Base-by-base conservation (phyloP, 2,113 vertebrate genomes). In the Myotis brandtii region DNA sequence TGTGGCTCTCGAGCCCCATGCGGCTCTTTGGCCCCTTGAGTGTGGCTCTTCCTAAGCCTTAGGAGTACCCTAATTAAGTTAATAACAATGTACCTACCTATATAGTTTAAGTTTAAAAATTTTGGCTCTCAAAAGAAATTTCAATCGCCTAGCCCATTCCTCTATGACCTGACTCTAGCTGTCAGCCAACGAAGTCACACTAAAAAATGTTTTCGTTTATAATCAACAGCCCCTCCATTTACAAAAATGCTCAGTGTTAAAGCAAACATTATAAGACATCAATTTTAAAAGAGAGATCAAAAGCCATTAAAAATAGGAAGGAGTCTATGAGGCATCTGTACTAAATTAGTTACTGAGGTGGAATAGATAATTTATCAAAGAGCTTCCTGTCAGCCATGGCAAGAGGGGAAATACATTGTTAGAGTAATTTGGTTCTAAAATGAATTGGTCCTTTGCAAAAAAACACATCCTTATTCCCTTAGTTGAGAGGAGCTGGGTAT, bases 331-430 rank as follows among this genome's bases (percentile, higher is more conserved):
- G 70, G 66, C 5, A 20, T 50, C 27, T 73, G 30, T 50, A 86
- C 30, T 69, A 62, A 86, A 70, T 83, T 72, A 56, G 23, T 86
- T 54, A 76, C 25, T 72, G 11, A 91, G 27, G 34, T 59, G 46
- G 37, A 80, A 86, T 82, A 62, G 80, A 2, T 30, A 67, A 69
- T 32, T 40, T 93, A 93, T 30, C 34, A 21, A 43, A 83, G 86
- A 66, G 86, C 62, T 70, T 93, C 76, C 93, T 66, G 70, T 82
- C 46, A 87, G 83, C 70, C 82, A 72, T 66, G 37, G 75, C 76
- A 91, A 66, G 93, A 64, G 21, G 50, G 50, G 62, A 82, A 86
- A n/a, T 46, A 56, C 18, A 50, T 17, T 48, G 20, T 83, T 64
- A 40, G 50, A 56, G 25, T 70, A 32, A 64, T 86, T 37, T 88